These are phyloP conservation scores for Gymnocephalus cernua DNA, from an alignment of 2,113 vertebrate species.

Conservation along the genomic window DNA sequence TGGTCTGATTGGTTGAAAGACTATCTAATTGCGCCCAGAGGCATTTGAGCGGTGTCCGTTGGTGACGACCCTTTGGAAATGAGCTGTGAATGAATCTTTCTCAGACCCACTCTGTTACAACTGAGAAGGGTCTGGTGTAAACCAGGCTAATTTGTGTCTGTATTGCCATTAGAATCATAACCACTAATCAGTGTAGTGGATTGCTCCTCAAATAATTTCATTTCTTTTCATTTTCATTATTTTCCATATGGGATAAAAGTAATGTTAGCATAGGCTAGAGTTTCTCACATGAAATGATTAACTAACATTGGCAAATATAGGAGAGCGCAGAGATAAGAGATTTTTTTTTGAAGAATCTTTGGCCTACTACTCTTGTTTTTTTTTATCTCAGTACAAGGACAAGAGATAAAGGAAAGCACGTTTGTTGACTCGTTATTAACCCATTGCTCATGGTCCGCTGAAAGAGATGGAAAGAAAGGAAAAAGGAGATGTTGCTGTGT, in stretches of 20 bases:
- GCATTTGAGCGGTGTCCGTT: too few relatives aligned
- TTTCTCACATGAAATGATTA: background rate
- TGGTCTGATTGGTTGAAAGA: too few relatives aligned
- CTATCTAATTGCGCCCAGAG: too few relatives aligned
- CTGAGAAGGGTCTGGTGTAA: too few relatives aligned
- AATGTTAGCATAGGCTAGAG: background rate
- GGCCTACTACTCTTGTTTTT: background rate
- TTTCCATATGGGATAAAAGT: background rate
- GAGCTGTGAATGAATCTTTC: too few relatives aligned
- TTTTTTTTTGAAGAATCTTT: background rate
- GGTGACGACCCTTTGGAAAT: too few relatives aligned
- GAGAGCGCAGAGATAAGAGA: background rate
- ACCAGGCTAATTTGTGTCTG: conserved; percentile 25
- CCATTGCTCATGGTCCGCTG: conserved; percentile 1
- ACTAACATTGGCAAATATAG: background rate
- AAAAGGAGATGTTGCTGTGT: conserved; percentile 13
- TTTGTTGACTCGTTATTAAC: conserved; percentile 42
- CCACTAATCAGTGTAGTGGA: conserved; percentile 4
- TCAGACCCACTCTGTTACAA: too few relatives aligned
- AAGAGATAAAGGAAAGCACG: conserved; percentile 20
- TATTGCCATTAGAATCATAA: conserved; percentile 51
- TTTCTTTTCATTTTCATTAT: conserved; percentile 24
- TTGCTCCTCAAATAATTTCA: conserved; percentile 12
- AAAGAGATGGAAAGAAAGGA: conserved; percentile 3
- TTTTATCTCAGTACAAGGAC: conserved; percentile 42